Evolutionary conservation across 2,797 vertebrate genomes (phyloP), one percentile per base, ranked within the genome.

Genomic region (Myotis myotis): DNA sequence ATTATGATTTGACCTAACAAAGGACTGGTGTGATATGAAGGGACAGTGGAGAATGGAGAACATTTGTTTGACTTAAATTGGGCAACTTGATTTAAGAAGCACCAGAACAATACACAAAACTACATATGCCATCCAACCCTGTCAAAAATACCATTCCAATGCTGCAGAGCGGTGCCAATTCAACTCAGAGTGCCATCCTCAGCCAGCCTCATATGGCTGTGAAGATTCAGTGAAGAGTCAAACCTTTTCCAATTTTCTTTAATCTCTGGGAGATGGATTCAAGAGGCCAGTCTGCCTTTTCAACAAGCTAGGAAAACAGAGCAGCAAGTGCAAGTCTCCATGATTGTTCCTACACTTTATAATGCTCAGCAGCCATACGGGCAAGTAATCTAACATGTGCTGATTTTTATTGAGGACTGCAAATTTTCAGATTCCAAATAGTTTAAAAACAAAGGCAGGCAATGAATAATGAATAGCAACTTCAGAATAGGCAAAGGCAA

Each of bases 41-140:
- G 82, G 81, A 60, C 44, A 76, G 33, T 64, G 70, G 55, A 93
- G 74, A 95, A 71, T 55, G 44, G 49, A 87, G 71, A 87, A 96
- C 94, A 96, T 87, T 96, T 92, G 68, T 91, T 94, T 94, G 89
- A 47, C 79, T 94, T 93, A 89, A 96, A 95, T 93, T 96, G 93
- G 88, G 71, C 87, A 97, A 96, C 76, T 94, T 89, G 80, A 93
- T 80, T 95, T 95, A 95, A 95, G 93, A 96, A 95, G 91, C 55
- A 87, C 55, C 78, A 95, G 91, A 96, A 95, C 91, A 97, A 95
- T 95, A 96, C 87, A 95, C 79, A 93, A 89, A 97, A 91, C 93
- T 96, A 76, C 88, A 93, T 94, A 96, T 94, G 79, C 44, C 89
- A 78, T 78, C 93, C 79, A 92, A 75, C 44, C 25, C 86, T 92